Conservation (phyloP, 1,140 invertebrate genomes). For the Marisa cornuarietis region DNA sequence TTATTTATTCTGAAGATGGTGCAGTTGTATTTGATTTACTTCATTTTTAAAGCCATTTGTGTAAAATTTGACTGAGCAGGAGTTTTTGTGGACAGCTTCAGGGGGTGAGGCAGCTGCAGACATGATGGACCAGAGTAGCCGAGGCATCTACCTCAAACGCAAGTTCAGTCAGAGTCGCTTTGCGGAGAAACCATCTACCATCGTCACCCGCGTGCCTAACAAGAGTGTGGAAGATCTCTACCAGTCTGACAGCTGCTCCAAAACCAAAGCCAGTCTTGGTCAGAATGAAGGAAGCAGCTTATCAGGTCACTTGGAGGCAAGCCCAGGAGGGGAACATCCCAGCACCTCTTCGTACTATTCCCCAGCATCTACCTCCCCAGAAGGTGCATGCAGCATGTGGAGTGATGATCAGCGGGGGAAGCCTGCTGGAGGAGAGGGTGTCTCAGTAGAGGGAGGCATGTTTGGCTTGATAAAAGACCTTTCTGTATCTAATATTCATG, state of each 20-base stretch:
- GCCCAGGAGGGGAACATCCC: conserved; percentile 5
- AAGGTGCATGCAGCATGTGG: not conserved
- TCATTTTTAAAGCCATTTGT: too few relatives aligned
- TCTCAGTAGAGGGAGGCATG: conserved; percentile 14
- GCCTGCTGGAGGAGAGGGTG: not conserved
- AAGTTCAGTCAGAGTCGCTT: conserved; percentile 38
- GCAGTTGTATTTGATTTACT: too few relatives aligned
- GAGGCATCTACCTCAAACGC: conserved; percentile 21
- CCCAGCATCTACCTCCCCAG: not conserved
- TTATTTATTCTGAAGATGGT: too few relatives aligned
- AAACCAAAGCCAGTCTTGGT: not conserved
- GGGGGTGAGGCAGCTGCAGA: not conserved
- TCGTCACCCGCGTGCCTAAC: conserved; percentile 54
- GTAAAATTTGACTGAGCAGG: too few relatives aligned
- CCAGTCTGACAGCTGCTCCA: conserved; percentile 30
- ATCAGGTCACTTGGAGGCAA: conserved; percentile 26
- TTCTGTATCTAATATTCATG: conserved; percentile 56
- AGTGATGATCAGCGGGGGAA: conserved; percentile 1
- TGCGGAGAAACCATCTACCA: conserved; percentile 40
- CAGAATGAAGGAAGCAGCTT: conserved; percentile 7
- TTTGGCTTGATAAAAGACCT: conserved; percentile 62
- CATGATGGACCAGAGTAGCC: not conserved
- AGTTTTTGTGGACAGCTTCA: too few relatives aligned
- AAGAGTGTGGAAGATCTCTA: conserved; percentile 53
- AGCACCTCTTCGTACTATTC: conserved; percentile 11